Conservation (phyloP, 2,797 vertebrate species). For the Lepus oiostolus region DNA sequence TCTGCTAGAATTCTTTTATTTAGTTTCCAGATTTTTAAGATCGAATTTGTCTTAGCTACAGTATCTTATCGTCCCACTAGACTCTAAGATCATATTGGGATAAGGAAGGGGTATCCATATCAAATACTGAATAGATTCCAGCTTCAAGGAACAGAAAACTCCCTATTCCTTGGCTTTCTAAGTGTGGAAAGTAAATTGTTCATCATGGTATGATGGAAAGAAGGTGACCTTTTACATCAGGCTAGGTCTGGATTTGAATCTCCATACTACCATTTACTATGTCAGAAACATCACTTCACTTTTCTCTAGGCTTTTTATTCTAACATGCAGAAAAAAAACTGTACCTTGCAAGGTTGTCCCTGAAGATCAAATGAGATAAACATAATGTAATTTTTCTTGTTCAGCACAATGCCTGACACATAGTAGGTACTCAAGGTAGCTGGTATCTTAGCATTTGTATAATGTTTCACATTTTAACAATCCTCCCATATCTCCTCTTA, state of each 20-base stretch:
- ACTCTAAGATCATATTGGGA: background rate
- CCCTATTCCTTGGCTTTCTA: slow-evolving; percentile 46
- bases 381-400: slow-evolving; percentile 32
- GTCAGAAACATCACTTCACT: slow-evolving; percentile 7
- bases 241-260: slow-evolving; percentile 50
- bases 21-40: slow-evolving; percentile 46
- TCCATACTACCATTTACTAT: background rate
- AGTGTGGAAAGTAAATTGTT: slow-evolving; percentile 12
- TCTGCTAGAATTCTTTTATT: slow-evolving; percentile 42
- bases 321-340: slow-evolving; percentile 43
- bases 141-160: slow-evolving; percentile 47
- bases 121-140: slow-evolving; percentile 41
- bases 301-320: background rate
- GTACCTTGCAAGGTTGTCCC: slow-evolving; percentile 40
- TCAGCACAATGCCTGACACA: background rate
- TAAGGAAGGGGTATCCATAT: slow-evolving; percentile 25
- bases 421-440: background rate
- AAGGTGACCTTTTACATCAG: slow-evolving; percentile 47
- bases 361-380: slow-evolving; percentile 55
- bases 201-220: slow-evolving; percentile 24
- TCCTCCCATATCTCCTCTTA: background rate
- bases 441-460: background rate
- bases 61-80: slow-evolving; percentile 30
- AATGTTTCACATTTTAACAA: slow-evolving; percentile 48
- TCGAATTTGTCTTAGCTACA: slow-evolving; percentile 32